Conservation (phyloP, 2,113 vertebrate species). For the Amazona vittata region DNA sequence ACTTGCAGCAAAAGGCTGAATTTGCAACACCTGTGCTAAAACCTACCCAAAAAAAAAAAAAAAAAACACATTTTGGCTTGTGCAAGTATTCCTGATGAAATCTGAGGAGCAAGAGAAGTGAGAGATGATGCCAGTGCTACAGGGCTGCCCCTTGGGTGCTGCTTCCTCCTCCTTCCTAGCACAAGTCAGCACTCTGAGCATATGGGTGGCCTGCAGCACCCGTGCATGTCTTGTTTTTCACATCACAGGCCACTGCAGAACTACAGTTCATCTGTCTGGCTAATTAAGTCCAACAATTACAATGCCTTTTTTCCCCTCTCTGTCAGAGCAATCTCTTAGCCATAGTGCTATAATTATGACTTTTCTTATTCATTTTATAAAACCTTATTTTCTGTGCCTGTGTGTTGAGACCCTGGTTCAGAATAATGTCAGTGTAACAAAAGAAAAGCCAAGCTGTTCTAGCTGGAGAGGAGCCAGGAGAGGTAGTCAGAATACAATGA, state of each 20-base stretch:
- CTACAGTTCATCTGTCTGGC: background rate
- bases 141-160: background rate
- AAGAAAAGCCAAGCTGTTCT: background rate
- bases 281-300: background rate
- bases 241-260: background rate
- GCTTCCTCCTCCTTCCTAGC: background rate
- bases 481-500: background rate
- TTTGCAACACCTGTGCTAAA: background rate
- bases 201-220: background rate
- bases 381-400: background rate
- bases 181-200: background rate
- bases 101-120: background rate
- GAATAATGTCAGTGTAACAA: background rate
- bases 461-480: background rate
- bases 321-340: background rate
- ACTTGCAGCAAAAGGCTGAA: background rate
- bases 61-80: background rate
- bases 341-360: background rate
- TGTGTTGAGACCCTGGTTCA: background rate
- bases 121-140: background rate
- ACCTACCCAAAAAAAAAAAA: background rate
- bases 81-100: background rate
- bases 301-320: background rate
- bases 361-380: background rate
- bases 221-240: accelerated